These are phyloP conservation scores for Orchesellides sinensis DNA, from an alignment of 2,888 invertebrate genomes.

Conservation along the genomic window DNA sequence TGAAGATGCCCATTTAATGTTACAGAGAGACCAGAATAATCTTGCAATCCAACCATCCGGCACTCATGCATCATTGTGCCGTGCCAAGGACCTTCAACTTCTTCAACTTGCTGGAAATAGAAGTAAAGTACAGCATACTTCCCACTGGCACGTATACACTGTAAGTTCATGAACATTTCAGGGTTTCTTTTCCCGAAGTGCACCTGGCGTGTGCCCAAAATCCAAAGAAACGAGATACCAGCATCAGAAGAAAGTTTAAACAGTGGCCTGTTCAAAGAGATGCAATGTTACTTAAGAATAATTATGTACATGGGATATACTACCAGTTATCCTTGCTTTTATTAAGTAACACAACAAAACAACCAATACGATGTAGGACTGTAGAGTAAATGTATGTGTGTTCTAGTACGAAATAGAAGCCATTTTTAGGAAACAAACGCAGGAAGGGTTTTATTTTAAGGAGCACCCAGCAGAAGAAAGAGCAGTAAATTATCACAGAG, in stretches of 20 bases:
- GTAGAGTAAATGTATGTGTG: constrained; percentile 6
- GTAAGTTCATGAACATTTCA: constrained; percentile 28
- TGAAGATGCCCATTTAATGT: too few species aligned
- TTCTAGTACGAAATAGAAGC: too few species aligned
- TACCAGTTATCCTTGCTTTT: neutral
- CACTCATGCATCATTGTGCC: constrained; percentile 7
- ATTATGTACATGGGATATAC: neutral
- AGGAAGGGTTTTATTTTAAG: neutral
- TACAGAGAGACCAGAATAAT: neutral
- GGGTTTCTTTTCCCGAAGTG: constrained; percentile 42
- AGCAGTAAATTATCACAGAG: constrained; percentile 47
- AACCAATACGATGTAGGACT: neutral
- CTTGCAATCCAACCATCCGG: neutral
- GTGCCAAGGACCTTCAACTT: constrained; percentile 33
- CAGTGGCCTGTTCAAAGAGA: neutral
- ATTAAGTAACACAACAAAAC: too few species aligned
- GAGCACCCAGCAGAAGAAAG: neutral
- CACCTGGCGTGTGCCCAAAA: constrained; percentile 61
- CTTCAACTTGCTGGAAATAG: neutral
- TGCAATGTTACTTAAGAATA: neutral
- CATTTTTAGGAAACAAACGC: neutral
- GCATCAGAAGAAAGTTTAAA: constrained; percentile 35
- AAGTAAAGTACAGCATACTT: neutral
- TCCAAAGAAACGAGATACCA: constrained; percentile 42
- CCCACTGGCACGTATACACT: neutral